Base-by-base conservation (phyloP, 35 echinoderm and acorn worm genomes). In the Hemicentrotus pulcherrimus region DNA sequence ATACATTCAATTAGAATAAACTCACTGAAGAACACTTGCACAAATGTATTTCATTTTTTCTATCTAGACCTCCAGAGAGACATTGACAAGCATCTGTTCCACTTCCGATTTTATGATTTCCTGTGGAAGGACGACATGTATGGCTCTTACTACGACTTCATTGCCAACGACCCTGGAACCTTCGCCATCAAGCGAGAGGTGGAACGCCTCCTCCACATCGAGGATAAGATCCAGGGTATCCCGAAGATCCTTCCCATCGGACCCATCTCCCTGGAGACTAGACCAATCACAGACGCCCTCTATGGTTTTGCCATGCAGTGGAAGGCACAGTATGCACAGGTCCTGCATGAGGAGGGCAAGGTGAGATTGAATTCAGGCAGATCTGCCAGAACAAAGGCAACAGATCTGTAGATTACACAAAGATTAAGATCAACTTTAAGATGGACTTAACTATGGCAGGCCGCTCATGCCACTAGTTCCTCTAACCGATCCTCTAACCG, bases 31-130 rank as follows among this genome's bases (percentile, higher is more conserved):
- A 50, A 50, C 8, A 50, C 48, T 50, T 50, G 8, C 48, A 50
- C 8, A 50, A 48, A 48, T 6, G 13, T 1, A 5, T 50, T 50
- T 50, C 8, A n/a, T n/a, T n/a, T n/a, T n/a, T n/a, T n/a, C n/a
- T n/a, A 24, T 94, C 30, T 86, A 99, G 98, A 99, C 92, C 95
- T 99, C 28, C 98, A 99, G 60, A 95, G 95, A 24, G 95, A 95
- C 6, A 95, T 99, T 5, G 96, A 99, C 95, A 96, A 98, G 47
- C 98, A 99, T 47, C 95, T 99, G 3, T 97, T 97, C 86, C 98
- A 99, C 88, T 99, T 99, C 96, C 97, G 96, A 2, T 97, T 98
- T 93, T 99, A 99, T 58, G 98, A 99, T 92, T 99, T 99, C 97
- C 94, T 99, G 15, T 99, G 98, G 98, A 96, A 96, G n/a, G 97